phyloP scores from a whole-genome alignment of 2,797 vertebrate genomes.

The Danio choprae region DNA sequence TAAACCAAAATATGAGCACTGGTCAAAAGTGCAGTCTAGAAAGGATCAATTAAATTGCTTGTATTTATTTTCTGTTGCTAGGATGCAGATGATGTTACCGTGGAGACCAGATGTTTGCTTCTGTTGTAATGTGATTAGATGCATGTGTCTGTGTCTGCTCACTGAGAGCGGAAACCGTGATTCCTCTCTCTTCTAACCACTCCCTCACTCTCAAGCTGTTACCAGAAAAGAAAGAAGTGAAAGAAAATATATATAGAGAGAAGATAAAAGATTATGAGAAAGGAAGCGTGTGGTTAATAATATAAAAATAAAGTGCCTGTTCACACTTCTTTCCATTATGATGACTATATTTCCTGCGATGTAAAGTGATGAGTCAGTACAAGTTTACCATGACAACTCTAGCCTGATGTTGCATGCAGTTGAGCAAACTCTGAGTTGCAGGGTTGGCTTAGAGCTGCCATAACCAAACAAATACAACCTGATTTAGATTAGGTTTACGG shows the following conservation, averaged over 20 bases:
- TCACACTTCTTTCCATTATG: not conserved
- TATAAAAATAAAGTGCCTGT: not conserved
- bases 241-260: not conserved
- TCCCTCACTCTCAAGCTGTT: not conserved
- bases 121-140: constrained; percentile 29
- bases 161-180: constrained; percentile 2
- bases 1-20: not conserved
- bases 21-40: not conserved
- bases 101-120: constrained; percentile 57
- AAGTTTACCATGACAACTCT: not conserved
- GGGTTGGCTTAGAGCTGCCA: too few species aligned
- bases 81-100: constrained; percentile 26
- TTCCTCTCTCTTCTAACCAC: not conserved
- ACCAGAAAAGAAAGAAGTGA: not conserved
- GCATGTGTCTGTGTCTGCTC: constrained; percentile 19
- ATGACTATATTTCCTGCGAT: not conserved
- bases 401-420: too few species aligned
- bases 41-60: not conserved
- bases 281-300: not conserved
- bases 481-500: too few species aligned
- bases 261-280: not conserved
- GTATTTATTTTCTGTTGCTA: constrained; percentile 48
- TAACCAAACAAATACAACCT: too few species aligned
- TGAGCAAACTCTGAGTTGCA: too few species aligned
- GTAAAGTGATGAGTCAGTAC: not conserved